Evolutionary conservation across 2,888 invertebrate genomes (phyloP).

Genomic region (Cryptosula pallasiana): DNA sequence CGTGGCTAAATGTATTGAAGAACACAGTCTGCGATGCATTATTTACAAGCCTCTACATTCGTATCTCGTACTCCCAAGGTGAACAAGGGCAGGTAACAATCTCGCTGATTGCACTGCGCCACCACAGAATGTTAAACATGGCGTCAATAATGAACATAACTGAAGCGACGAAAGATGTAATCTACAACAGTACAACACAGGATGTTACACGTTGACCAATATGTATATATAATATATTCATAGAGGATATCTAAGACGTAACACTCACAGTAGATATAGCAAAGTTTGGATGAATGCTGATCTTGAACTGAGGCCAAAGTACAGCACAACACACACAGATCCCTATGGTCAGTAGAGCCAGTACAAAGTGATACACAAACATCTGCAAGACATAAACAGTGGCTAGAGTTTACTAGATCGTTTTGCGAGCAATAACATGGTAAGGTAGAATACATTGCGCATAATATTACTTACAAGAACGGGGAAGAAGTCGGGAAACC

Average conservation of each 20-base stretch:
- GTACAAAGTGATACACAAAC: constrained; percentile 20
- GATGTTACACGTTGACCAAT: neutral
- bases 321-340: constrained; percentile 7
- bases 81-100: constrained; percentile 11
- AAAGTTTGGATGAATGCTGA: neutral
- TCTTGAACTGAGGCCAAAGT: constrained; percentile 21
- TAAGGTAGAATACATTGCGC: too few relatives aligned
- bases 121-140: constrained; percentile 7
- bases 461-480: constrained; percentile 16
- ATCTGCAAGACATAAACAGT: constrained; percentile 18
- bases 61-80: neutral
- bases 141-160: constrained; percentile 5
- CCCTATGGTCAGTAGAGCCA: constrained; percentile 11
- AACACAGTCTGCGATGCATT: too few relatives aligned
- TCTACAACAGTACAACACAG: neutral
- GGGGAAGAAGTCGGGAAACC: constrained; percentile 20
- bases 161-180: neutral
- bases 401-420: too few relatives aligned
- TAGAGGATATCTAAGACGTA: neutral
- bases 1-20: neutral
- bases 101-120: constrained; percentile 8
- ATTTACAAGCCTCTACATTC: neutral
- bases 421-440: too few relatives aligned
- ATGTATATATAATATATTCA: neutral
- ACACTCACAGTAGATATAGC: constrained; percentile 11